Evolutionary conservation across 2,797 vertebrate genomes (phyloP), one percentile per base, ranked within the genome.

Genomic region (Pantherophis alleghaniensis): DNA sequence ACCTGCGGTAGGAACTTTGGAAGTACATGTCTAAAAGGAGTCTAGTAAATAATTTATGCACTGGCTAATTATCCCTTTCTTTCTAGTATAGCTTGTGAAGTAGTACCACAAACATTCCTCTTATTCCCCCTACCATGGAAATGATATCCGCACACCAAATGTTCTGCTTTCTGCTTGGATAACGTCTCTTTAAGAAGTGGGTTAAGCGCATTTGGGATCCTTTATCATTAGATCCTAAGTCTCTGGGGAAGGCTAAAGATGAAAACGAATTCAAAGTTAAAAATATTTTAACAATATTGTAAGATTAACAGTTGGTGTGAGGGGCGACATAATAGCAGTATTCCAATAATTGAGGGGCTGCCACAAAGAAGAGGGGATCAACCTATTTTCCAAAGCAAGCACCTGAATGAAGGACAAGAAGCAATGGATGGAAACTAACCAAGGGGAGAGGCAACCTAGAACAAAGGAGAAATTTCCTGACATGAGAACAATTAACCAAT

Each of bases 211-310:
- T 4, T 66, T 5, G 47, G 26, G 20, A 86, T 91, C 60, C 0
- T 94, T 94, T 53, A 91, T 0, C 42, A 47, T 90, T 91, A 69
- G 12, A 28, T 90, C 63, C 57, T 16, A 91, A 59, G 91, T 92
- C 86, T 88, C 47, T 53, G 51, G 51, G 7, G 7, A 53, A 53
- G 51, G 51, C 51, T 53, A 53, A 53, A 53, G 51, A 53, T 53
- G 87, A 92, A 95, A 92, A 93, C 91, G 4, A 53, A 20, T 93
- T 95, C 59, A 88, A 61, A 92, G 55, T 74, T 59, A 91, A 55
- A 83, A 3, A 60, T 2, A 0, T 57, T 92, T 93, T 94, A 56
- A 63, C 59, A 93, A 88, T n/a, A 86, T n/a, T 28, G 12, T 91
- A 55, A 87, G 28, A 88, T 69, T 13, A 74, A 28, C 9, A n/a